Percentiles rank a stretch among this genome's conserved stretches.
phyloP scores from a whole-genome alignment of 2,113 vertebrate species.

The Brachionichthys hirsutus region DNA sequence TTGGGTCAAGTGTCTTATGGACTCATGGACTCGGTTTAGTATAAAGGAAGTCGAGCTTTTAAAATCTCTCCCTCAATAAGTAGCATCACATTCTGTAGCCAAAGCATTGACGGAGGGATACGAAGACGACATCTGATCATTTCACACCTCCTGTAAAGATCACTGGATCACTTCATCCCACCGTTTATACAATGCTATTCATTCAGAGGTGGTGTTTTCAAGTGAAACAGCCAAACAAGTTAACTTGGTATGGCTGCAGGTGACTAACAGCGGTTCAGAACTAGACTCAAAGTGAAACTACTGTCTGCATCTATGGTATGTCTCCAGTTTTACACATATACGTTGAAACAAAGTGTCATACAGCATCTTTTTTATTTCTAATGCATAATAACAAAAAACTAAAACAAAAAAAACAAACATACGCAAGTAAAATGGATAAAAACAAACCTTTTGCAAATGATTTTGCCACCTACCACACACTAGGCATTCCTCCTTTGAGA shows the following conservation, averaged over 20 bases:
- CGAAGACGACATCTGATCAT: background rate
- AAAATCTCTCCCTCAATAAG: slow-evolving; percentile 4
- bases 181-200: background rate
- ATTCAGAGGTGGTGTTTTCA: background rate
- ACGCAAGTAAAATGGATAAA: background rate
- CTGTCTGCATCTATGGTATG: background rate
- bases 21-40: background rate
- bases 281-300: slow-evolving; percentile 50
- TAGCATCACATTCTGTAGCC: background rate
- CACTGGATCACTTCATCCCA: background rate
- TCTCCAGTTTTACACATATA: too few species aligned
- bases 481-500: slow-evolving; percentile 27
- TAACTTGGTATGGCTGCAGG: slow-evolving; percentile 8
- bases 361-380: too few species aligned
- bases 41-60: background rate
- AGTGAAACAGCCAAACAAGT: background rate
- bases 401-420: background rate
- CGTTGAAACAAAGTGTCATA: too few species aligned
- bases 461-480: slow-evolving; percentile 15
- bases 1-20: background rate
- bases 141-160: background rate
- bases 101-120: slow-evolving; percentile 5
- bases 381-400: background rate
- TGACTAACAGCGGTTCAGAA: slow-evolving; percentile 16
- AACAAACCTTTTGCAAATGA: slow-evolving; percentile 51